Conservation (phyloP, 2,888 invertebrate species). For the Acronicta psi region DNA sequence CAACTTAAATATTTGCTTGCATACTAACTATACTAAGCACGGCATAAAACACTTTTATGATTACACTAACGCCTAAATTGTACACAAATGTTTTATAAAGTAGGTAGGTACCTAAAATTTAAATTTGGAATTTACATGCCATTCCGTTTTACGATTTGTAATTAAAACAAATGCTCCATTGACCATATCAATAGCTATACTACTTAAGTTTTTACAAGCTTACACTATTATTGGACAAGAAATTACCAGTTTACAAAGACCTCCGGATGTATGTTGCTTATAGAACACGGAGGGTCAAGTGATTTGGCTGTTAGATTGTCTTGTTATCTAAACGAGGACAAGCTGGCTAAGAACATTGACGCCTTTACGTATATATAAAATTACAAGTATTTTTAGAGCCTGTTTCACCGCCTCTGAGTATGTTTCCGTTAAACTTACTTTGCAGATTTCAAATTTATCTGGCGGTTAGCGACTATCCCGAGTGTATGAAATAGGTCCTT, state of each 20-base stretch:
- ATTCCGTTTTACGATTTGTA: slow-evolving; percentile 49
- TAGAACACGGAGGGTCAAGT: slow-evolving; percentile 19
- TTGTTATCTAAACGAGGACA: slow-evolving; percentile 60
- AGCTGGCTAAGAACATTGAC: slow-evolving; percentile 57
- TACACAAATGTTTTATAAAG: slow-evolving; percentile 1
- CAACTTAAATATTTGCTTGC: too few species aligned
- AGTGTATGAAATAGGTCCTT: too few species aligned
- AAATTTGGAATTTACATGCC: slow-evolving; percentile 17
- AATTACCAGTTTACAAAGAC: slow-evolving; percentile 34
- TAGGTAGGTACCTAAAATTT: not conserved
- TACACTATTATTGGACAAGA: slow-evolving; percentile 48
- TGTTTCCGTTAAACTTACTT: too few species aligned
- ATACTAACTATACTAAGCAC: too few species aligned
- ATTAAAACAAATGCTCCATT: slow-evolving; percentile 52
- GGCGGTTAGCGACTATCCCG: too few species aligned
- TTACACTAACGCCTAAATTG: slow-evolving; percentile 1
- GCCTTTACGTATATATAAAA: slow-evolving; percentile 55
- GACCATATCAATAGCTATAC: slow-evolving; percentile 47
- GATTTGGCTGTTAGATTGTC: slow-evolving; percentile 19
- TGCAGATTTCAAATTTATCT: too few species aligned
- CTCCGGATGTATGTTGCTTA: not conserved
- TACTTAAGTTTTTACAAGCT: slow-evolving; percentile 61
- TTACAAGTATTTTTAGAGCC: slow-evolving; percentile 54
- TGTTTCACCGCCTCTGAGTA: too few species aligned
- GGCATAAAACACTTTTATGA: not conserved